phyloP scores from a whole-genome alignment of 2,113 vertebrate species.

The Macquaria australasica region DNA sequence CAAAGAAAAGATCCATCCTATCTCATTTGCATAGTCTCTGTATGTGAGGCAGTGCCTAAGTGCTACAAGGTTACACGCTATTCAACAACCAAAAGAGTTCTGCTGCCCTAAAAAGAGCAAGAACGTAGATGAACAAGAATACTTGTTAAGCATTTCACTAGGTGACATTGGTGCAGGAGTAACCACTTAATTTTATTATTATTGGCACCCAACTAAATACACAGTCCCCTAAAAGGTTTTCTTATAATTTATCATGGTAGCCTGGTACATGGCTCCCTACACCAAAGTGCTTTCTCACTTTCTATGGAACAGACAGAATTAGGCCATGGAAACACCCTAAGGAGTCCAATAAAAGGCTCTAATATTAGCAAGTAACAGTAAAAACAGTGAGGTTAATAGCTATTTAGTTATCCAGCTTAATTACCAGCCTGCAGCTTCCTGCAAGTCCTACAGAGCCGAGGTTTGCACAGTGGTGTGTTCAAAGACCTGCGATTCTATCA shows the following conservation, averaged over 20 bases:
- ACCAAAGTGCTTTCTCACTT: constrained; percentile 49
- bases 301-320: constrained; percentile 67
- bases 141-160: constrained; percentile 5
- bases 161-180: background rate
- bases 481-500: constrained; percentile 18
- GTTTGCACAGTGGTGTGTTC: constrained; percentile 11
- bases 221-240: constrained; percentile 20
- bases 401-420: constrained; percentile 78
- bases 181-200: constrained; percentile 21
- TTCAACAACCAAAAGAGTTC: constrained; percentile 23
- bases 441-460: constrained; percentile 38
- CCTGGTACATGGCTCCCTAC: constrained; percentile 10
- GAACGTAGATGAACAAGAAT: background rate
- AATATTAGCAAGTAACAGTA: constrained; percentile 77
- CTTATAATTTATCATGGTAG: constrained; percentile 37
- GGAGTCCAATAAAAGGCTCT: constrained; percentile 77
- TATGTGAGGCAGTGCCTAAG: constrained; percentile 38
- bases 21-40: constrained; percentile 45
- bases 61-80: constrained; percentile 39
- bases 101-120: constrained; percentile 2
- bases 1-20: constrained; percentile 56
- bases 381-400: constrained; percentile 78
- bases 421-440: constrained; percentile 72
- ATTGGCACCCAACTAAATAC: constrained; percentile 20
- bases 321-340: constrained; percentile 70